Conservation (phyloP, 2,888 invertebrate genomes). For the Philonicus albiceps region DNA sequence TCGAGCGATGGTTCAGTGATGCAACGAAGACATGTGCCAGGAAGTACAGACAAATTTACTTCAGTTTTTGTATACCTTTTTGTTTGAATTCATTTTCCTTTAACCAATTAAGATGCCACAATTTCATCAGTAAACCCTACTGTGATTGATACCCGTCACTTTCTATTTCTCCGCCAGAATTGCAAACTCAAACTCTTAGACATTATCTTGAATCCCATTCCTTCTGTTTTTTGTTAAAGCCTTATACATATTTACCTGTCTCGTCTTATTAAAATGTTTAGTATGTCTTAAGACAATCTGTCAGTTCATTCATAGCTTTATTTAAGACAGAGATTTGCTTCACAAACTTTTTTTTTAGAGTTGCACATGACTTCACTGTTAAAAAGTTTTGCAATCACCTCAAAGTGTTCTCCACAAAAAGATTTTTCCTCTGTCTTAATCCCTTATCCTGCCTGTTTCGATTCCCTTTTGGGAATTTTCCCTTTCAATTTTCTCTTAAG, state of each 20-base stretch:
- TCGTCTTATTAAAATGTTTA: not conserved
- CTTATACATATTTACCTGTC: not conserved
- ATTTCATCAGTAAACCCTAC: not conserved
- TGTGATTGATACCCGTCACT: not conserved
- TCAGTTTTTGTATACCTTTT: not conserved
- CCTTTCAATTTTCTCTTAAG: not conserved
- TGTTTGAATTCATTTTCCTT: not conserved
- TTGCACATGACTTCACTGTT: not conserved
- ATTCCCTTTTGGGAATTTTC: not conserved
- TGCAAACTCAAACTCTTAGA: not conserved
- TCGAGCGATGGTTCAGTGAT: not conserved
- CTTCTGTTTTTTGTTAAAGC: not conserved
- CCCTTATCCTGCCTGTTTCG: not conserved
- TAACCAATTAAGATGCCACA: not conserved
- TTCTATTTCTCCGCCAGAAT: not conserved
- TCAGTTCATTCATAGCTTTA: not conserved
- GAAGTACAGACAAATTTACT: not conserved
- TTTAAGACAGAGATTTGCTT: not conserved
- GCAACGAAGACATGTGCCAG: not conserved
- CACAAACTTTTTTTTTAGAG: not conserved
- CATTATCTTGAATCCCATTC: not conserved
- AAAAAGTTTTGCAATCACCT: not conserved
- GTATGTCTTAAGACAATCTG: not conserved
- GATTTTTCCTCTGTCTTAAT: not conserved
- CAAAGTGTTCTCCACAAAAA: not conserved